Evolutionary conservation across 2,113 vertebrate species (phyloP).

Genomic region (Grantiella picta): DNA sequence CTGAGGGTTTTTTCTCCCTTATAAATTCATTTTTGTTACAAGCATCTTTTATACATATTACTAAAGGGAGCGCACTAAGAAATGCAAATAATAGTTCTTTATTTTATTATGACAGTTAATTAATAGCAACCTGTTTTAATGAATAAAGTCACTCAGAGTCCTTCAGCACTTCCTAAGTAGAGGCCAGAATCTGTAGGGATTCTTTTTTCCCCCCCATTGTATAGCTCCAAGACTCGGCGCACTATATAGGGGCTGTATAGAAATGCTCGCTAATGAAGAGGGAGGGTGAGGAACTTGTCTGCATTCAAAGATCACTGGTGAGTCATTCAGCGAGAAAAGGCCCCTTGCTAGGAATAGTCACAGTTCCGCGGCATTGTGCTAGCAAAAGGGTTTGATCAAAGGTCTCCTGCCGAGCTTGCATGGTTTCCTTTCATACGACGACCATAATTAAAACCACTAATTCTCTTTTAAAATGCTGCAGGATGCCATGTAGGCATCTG

Average conservation of each 20-base stretch:
- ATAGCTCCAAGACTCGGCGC: conserved; percentile 71
- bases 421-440: conserved; percentile 85
- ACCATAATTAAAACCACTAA: conserved; percentile 90
- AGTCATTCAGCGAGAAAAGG: conserved; percentile 85
- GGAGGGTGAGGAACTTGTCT: conserved; percentile 84
- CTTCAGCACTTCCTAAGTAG: conserved; percentile 86
- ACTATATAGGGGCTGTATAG: conserved; percentile 83
- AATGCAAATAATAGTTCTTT: conserved; percentile 86
- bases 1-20: conserved; percentile 37
- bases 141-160: conserved; percentile 86
- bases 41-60: conserved; percentile 79
- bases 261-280: conserved; percentile 89
- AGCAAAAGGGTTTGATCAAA: conserved; percentile 82
- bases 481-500: conserved; percentile 88
- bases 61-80: conserved; percentile 77
- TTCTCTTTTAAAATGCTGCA: conserved; percentile 90
- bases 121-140: conserved; percentile 90
- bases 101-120: conserved; percentile 90
- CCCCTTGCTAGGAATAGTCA: conserved; percentile 84
- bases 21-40: conserved; percentile 79
- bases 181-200: conserved; percentile 80
- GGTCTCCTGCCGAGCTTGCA: conserved; percentile 80
- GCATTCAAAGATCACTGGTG: conserved; percentile 88
- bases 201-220: conserved; percentile 78
- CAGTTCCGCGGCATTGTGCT: conserved; percentile 88